Conservation (phyloP, 2,888 invertebrate species). For the Teleogryllus oceanicus region DNA sequence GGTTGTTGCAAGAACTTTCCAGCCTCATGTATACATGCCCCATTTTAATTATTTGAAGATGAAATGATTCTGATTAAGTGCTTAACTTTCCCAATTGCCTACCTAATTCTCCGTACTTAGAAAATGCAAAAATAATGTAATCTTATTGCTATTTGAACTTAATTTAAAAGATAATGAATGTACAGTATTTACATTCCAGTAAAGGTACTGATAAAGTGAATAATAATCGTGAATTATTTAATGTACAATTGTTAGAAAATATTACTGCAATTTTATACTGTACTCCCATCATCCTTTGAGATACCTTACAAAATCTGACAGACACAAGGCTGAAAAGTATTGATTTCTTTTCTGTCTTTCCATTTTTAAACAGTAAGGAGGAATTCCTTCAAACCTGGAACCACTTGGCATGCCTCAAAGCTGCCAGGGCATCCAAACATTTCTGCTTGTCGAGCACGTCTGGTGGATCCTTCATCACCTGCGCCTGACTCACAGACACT, state of each 20-base stretch:
- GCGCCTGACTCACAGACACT: conserved; percentile 41
- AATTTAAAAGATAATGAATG: conserved; percentile 26
- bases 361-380: conserved; percentile 34
- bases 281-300: conserved; percentile 28
- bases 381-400: conserved; percentile 82
- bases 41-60: conserved; percentile 30
- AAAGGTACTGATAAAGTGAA: background rate
- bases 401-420: conserved; percentile 99
- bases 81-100: too few species aligned
- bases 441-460: conserved; percentile 98
- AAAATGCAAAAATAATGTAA: background rate
- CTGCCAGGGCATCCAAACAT: conserved; percentile 99
- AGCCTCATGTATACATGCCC: conserved; percentile 48
- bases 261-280: conserved; percentile 23
- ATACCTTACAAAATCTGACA: conserved; percentile 31
- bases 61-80: conserved; percentile 10
- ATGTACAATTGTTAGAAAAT: background rate
- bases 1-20: conserved; percentile 46
- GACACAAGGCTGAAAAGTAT: conserved; percentile 48
- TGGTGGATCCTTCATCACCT: conserved; percentile 59
- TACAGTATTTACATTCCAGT: conserved; percentile 28
- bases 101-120: background rate
- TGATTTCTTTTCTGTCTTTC: conserved; percentile 29
- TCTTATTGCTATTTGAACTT: conserved; percentile 23
- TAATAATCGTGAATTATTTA: conserved; percentile 19